Conservation (phyloP, 2,797 vertebrate genomes). For the Neosilurus hyrtlii region DNA sequence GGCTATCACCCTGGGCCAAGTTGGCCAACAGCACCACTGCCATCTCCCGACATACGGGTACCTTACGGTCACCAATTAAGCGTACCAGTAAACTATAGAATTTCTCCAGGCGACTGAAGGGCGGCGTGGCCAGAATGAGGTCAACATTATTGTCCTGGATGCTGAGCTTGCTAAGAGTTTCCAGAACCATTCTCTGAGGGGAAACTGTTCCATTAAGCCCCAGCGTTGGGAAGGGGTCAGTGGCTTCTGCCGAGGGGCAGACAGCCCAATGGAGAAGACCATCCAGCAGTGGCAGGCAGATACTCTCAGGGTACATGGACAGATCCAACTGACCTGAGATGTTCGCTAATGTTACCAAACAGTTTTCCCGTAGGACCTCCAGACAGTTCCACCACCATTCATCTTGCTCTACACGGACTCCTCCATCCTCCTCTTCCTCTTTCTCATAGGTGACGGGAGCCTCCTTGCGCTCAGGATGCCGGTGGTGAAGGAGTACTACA, state of each 20-base stretch:
- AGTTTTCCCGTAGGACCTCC: slow-evolving; percentile 93
- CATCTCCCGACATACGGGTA: slow-evolving; percentile 97
- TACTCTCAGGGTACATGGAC: slow-evolving; percentile 93
- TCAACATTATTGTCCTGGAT: slow-evolving; percentile 99
- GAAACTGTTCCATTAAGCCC: slow-evolving; percentile 91
- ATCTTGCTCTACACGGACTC: slow-evolving; percentile 88
- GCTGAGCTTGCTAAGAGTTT: slow-evolving; percentile 99
- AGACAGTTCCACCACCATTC: slow-evolving; percentile 99
- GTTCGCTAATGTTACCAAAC: slow-evolving; percentile 94
- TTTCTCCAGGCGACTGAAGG: slow-evolving; percentile 95
- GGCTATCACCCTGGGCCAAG: slow-evolving; percentile 92
- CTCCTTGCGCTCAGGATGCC: slow-evolving; percentile 95
- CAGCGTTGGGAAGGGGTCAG: slow-evolving; percentile 94
- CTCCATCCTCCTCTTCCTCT: slow-evolving; percentile 93
- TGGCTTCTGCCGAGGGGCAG: slow-evolving; percentile 96
- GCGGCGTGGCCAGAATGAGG: slow-evolving; percentile 96
- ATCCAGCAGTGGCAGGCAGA: slow-evolving; percentile 95
- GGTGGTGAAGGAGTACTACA: slow-evolving; percentile 92
- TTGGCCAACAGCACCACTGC: slow-evolving; percentile 96
- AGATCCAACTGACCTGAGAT: slow-evolving; percentile 98
- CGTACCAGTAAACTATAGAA: slow-evolving; percentile 93
- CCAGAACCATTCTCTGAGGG: slow-evolving; percentile 97
- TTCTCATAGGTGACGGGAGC: slow-evolving; percentile 94
- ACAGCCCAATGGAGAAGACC: slow-evolving; percentile 98
- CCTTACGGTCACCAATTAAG: slow-evolving; percentile 96